Conservation (phyloP, 2,888 invertebrate species). For the Thymelicus sylvestris region DNA sequence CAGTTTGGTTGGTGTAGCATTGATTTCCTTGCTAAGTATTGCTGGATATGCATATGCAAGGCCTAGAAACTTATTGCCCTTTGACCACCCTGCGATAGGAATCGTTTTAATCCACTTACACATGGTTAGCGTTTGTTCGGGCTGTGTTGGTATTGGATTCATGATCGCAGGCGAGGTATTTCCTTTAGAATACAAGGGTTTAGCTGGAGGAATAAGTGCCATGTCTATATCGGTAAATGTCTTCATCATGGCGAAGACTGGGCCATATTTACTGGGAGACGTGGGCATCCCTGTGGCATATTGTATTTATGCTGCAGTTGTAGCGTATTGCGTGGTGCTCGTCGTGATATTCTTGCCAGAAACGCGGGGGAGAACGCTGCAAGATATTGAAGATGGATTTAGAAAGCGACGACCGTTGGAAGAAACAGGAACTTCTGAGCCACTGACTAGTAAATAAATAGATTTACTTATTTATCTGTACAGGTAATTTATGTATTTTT, state of each 20-base stretch:
- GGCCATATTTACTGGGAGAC: slow-evolving; percentile 56
- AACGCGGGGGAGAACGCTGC: slow-evolving; percentile 67
- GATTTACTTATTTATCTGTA: background rate
- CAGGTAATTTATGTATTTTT: background rate
- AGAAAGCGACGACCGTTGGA: slow-evolving; percentile 53
- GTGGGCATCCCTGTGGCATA: slow-evolving; percentile 63
- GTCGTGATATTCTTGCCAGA: slow-evolving; percentile 64
- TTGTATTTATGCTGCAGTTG: slow-evolving; percentile 58
- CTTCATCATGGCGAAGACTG: slow-evolving; percentile 62
- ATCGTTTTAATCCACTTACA: slow-evolving; percentile 52
- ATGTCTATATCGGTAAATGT: slow-evolving; percentile 61
- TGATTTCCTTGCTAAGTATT: slow-evolving; percentile 49
- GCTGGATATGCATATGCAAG: slow-evolving; percentile 59
- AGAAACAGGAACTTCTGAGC: slow-evolving; percentile 40
- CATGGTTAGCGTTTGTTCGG: slow-evolving; percentile 82
- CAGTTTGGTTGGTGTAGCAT: slow-evolving; percentile 48
- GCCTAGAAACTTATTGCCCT: slow-evolving; percentile 48
- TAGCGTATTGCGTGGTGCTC: slow-evolving; percentile 58
- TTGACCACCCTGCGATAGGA: slow-evolving; percentile 39
- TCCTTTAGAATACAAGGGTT: slow-evolving; percentile 83
- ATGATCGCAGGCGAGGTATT: slow-evolving; percentile 89
- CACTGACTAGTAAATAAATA: background rate
- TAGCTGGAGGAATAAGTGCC: slow-evolving; percentile 77
- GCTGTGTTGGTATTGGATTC: slow-evolving; percentile 87
- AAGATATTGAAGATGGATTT: slow-evolving; percentile 69